phyloP scores from a whole-genome alignment of 2,113 vertebrate genomes.

The Pituophis catenifer region DNA sequence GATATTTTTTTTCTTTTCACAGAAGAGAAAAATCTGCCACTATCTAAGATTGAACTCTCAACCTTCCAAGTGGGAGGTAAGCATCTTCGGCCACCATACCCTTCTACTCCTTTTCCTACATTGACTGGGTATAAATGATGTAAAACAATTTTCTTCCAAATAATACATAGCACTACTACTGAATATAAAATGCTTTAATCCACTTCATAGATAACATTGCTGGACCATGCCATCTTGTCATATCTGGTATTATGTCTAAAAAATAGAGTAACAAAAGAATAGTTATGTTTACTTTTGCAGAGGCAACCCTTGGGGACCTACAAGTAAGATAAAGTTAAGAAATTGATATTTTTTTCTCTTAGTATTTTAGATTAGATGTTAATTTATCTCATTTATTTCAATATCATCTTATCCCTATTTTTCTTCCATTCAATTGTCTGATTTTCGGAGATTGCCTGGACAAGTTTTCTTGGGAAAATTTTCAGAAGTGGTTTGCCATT shows the following conservation, averaged over 20 bases:
- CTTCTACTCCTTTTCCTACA: not conserved
- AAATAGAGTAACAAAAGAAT: not conserved
- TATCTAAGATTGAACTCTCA: not conserved
- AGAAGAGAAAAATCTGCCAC: not conserved
- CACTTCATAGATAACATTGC: not conserved
- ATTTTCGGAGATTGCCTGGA: not conserved
- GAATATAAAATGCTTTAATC: not conserved
- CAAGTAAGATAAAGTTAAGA: not conserved
- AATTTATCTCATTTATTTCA: not conserved
- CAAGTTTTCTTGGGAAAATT: not conserved
- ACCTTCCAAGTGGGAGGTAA: not conserved
- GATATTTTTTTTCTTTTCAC: not conserved
- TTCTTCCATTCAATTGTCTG: not conserved
- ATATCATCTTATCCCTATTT: not conserved
- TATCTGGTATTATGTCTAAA: not conserved
- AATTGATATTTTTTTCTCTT: not conserved
- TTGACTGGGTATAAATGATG: not conserved
- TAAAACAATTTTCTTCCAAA: not conserved
- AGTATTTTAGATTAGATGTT: not conserved
- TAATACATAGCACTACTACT: not conserved
- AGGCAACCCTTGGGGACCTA: not conserved
- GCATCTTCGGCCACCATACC: not conserved
- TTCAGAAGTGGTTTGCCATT: not conserved
- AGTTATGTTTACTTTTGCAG: not conserved
- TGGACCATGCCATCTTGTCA: not conserved